Evolutionary conservation across 2,888 invertebrate species (phyloP), one percentile per base, ranked within the genome.

Genomic region (Diloba caeruleocephala): DNA sequence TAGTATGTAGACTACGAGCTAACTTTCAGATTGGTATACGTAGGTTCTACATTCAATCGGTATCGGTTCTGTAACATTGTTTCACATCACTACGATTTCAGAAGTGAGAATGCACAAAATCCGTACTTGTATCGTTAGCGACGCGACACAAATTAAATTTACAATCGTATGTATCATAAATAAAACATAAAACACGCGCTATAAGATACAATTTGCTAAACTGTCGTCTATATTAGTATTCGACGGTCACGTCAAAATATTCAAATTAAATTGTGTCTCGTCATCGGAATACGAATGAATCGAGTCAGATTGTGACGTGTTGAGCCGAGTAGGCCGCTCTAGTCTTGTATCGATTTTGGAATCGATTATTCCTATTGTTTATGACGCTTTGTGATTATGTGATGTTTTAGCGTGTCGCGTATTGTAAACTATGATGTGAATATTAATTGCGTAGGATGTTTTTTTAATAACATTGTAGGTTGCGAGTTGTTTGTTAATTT

Each of bases 201-300:
- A 79, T 79, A 82, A 87, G 85, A 81, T 82, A 89, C 87, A 87
- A 87, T 88, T 86, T 83, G 88, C 87, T 89, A 87, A 90, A 88
- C 88, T 88, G 84, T 82, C 78, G 64, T 39, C 68, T 65, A 73
- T 78, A 87, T 89, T 88, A 89, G 87, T 87, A 89, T 89, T 84
- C 90, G 76, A 64, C 55, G 74, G 76, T 78, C 79, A 82, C 79
- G 81, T 84, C 85, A 81, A 87, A 87, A 88, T 90, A 92, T 92
- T 92, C 90, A 90, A 91, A 92, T 91, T 78, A 84, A 86, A 85
- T 86, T 81, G 87, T 81, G 81, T 74, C 68, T 76, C 83, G 87
- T 84, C 83, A 82, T 78, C 75, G 78, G 89, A 88, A 91, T 89
- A 85, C 85, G 71, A 87, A 85, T 84, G 81, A 79, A 79, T 80